Base-by-base conservation (phyloP, 1,140 invertebrate genomes). In the Delia radicum region DNA sequence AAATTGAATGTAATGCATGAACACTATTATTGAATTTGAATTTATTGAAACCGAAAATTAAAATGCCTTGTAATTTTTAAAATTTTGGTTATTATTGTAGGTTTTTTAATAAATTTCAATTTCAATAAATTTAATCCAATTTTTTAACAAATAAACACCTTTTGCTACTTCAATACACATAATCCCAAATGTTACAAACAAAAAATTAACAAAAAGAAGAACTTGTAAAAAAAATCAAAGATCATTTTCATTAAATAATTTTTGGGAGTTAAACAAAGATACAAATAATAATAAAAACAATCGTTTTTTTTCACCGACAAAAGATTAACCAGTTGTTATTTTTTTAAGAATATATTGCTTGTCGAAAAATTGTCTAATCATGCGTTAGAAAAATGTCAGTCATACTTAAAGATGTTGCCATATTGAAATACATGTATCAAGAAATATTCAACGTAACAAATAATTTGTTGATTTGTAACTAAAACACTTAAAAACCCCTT, bases 111-210 rank as follows among this genome's bases (percentile, higher is more conserved):
- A 8, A 27, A 63, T 24, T 24, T n/a, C n/a, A n/a, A n/a, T n/a
- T n/a, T n/a, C n/a, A n/a, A n/a, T n/a, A n/a, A n/a, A n/a, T n/a
- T n/a, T n/a, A n/a, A n/a, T n/a, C n/a, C n/a, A n/a, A n/a, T 28
- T 29, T 31, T 29, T 28, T 65, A 65, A 15, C 18, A 33, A 69
- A 33, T 26, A 69, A 21, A 69, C 27, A 21, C 29, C 8, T 37
- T 69, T 33, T 69, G 65, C 65, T 33, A 69, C 65, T 69, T 33
- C 18, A 69, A 69, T 69, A 69, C 65, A 21, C 65, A 37, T 69
- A 24, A 69, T 65, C 21, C 62, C 15, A 13, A 61, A 18, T 63
- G 28, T 12, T n/a, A n/a, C n/a, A n/a, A n/a, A n/a, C n/a, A n/a
- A n/a, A n/a, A n/a, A n/a, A n/a, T n/a, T n/a, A n/a, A n/a, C n/a